Conservation (phyloP, 2,888 invertebrate species). For the Leptopilina drosophilae region DNA sequence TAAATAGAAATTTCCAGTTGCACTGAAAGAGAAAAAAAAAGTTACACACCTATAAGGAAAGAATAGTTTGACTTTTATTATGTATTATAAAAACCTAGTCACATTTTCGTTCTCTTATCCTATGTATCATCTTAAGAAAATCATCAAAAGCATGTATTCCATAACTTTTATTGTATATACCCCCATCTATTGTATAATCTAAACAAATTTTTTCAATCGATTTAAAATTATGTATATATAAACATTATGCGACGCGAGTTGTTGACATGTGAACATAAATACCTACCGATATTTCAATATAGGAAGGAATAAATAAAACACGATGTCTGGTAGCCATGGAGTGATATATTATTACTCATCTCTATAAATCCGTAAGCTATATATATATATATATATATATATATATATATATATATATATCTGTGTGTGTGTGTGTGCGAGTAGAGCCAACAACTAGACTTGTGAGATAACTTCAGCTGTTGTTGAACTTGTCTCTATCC, state of each 20-base stretch:
- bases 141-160: too few species aligned
- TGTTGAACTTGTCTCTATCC: slow-evolving; percentile 21
- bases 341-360: slow-evolving; percentile 30
- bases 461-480: slow-evolving; percentile 20
- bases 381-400: too few species aligned
- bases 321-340: not conserved
- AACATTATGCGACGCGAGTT: not conserved
- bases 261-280: not conserved
- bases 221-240: not conserved
- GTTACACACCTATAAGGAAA: too few species aligned
- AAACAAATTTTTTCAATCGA: too few species aligned
- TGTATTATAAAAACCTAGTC: too few species aligned
- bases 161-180: too few species aligned
- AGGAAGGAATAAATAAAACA: not conserved
- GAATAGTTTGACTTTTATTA: too few species aligned
- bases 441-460: slow-evolving; percentile 24
- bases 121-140: too few species aligned
- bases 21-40: slow-evolving; percentile 24
- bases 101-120: too few species aligned
- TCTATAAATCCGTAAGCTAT: slow-evolving; percentile 15
- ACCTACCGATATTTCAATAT: slow-evolving; percentile 6
- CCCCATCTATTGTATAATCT: too few species aligned
- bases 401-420: too few species aligned
- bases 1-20: slow-evolving; percentile 65
- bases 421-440: too few species aligned